Evolutionary conservation across 1,140 invertebrate genomes (phyloP), one percentile per base, ranked within the genome.

Genomic region (Drosophila pseudoobscura): DNA sequence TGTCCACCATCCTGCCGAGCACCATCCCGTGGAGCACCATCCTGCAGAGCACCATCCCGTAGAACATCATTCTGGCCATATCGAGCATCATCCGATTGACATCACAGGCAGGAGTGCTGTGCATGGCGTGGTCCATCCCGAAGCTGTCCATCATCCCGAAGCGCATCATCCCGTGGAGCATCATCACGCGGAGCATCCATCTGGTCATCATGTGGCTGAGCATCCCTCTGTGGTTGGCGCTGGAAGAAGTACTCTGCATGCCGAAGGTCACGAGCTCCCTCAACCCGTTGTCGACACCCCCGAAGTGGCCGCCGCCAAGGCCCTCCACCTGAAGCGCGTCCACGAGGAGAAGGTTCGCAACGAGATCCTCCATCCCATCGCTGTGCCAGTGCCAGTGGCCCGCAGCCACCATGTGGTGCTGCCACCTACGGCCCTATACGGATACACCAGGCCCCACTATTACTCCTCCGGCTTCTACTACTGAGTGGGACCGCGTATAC

Each of bases 251-350:
- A 74, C 90, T 90, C 8, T 31, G 31, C 35, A 39, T 13, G 11
- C 35, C 35, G 35, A 13, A 13, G 35, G 11, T 11, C 35, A 39
- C 35, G 35, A 39, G 11, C 35, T 65, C 44, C 83, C 91, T 20
- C 84, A 88, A 52, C 82, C 82, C 51, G 72, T 91, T 50, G 52
- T 63, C 29, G 90, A 92, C 31, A 88, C 92, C 8, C 82, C 88
- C 9, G 92, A 92, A 69, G 90, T 93, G 11, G 76, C 85, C 0
- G 90, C 88, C 0, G 91, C 88, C 66, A 88, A 88, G 9, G 75
- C 77, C 6, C 43, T 65, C 35, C 85, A 89, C 41, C 61, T 89
- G 49, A 76, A 88, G 26, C 78, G 70, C 6, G 75, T 83, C 24
- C 74, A 82, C 29, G 72, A 83, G 26, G 88, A 89, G 7, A 56